Base-by-base conservation (phyloP, 2,797 vertebrate genomes). In the Sparus aurata region DNA sequence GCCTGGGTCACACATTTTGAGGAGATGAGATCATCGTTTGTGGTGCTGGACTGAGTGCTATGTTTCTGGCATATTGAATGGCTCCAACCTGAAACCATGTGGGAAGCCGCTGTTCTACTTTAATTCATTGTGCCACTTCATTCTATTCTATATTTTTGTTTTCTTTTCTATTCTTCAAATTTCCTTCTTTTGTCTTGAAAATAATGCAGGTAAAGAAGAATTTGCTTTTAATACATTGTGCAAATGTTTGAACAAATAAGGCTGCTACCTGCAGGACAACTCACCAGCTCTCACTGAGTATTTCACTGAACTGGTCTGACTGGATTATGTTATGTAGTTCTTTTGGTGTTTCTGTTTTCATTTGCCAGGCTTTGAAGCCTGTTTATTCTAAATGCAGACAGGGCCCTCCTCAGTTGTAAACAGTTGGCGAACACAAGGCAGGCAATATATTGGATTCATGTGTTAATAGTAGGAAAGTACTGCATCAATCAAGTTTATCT, bases 21-120 rank as follows among this genome's bases (percentile, higher is more conserved):
- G 34, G 77, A 83, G 83, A 90, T 94, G 90, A 94, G 87, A 80
- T 93, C 93, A 94, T 85, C 9, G 58, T 84, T 84, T 80, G 79
- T 77, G 72, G 47, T 74, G 73, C 80, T 73, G 61, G 52, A 78
- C 75, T 84, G 52, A 17, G 68, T 52, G 66, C 77, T 77, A 66
- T 64, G 52, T 71, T 87, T 71, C 66, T 82, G 59, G 75, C 67
- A 84, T 69, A 84, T 61, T 80, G 45, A 84, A 77, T 60, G 64
- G 49, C 73, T 75, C 59, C 53, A 74, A 80, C 71, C 75, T 89
- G 75, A 89, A 87, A 84, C 79, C 59, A 69, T 74, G 69, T 75
- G 70, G 41, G 57, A 73, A 74, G 54, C 61, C 27, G 12, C 68
- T 79, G 60, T 75, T 76, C 74, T 73, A 69, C 80, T 90, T 86